A percentile compares a stretch with the other conserved stretches of the same genome.
phyloP scores from a whole-genome alignment of 2,888 invertebrate species.

The Bugulina stolonifera region DNA sequence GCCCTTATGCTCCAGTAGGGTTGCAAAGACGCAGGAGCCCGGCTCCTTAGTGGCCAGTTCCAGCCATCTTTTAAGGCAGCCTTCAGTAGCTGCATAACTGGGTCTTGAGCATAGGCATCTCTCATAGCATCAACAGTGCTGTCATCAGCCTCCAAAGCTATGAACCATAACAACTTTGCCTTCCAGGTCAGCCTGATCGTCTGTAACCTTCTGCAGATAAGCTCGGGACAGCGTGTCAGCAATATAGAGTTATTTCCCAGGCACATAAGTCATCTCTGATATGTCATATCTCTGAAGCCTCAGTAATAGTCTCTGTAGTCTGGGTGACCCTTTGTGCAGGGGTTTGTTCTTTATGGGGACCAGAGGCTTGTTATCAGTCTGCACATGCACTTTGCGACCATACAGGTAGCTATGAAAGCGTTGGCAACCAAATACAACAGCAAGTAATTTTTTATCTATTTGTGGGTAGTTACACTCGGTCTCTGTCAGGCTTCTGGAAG shows the following conservation, averaged over 20 bases:
- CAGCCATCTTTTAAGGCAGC: neutral
- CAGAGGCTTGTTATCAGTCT: neutral
- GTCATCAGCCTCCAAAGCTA: neutral
- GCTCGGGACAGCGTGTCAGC: neutral
- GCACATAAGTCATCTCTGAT: neutral
- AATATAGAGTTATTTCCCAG: neutral
- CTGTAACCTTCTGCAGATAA: neutral
- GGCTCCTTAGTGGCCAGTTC: neutral
- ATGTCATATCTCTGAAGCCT: neutral
- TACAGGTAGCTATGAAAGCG: neutral
- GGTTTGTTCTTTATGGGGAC: neutral
- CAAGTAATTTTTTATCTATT: neutral
- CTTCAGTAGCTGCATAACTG: neutral
- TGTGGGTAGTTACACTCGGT: neutral
- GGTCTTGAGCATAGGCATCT: neutral
- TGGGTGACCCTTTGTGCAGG: neutral
- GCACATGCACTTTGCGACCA: neutral
- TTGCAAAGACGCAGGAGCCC: neutral
- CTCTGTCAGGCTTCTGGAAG: neutral
- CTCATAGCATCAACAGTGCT: neutral
- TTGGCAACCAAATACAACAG: slow-evolving; percentile 15
- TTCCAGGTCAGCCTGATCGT: neutral
- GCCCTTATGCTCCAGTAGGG: neutral
- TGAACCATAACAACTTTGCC: neutral
- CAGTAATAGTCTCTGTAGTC: neutral